Percentiles rank a stretch among this genome's conserved stretches.
These are phyloP conservation scores for Gymnopithys bicolor DNA, from an alignment of 2,797 vertebrate species.

Conservation along the genomic window DNA sequence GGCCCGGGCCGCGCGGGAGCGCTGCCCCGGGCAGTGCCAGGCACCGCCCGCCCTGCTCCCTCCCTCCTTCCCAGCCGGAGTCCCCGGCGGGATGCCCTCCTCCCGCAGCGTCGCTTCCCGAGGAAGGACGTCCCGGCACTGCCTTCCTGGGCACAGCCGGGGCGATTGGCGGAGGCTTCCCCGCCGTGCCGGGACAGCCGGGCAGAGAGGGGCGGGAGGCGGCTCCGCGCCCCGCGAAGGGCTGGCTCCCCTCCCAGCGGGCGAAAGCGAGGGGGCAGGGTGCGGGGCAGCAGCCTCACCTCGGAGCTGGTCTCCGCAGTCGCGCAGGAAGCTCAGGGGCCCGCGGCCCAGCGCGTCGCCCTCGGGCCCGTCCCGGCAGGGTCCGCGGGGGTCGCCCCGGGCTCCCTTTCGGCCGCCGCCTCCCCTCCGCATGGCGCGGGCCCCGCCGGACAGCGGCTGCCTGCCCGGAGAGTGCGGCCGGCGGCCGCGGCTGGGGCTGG, in stretches of 20 bases:
- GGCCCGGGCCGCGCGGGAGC: not conserved
- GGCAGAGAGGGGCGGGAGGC: not conserved
- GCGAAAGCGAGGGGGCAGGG: not conserved
- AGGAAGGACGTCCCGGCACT: not conserved
- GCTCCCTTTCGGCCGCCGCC: slow-evolving; percentile 53
- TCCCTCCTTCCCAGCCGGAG: not conserved
- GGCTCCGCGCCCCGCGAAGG: not conserved
- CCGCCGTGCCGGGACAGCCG: not conserved
- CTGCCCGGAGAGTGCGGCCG: not conserved
- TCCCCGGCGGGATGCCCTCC: not conserved
- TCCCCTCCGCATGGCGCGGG: slow-evolving; percentile 46
- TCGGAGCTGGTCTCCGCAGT: slow-evolving; percentile 39
- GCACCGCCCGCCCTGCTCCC: not conserved
- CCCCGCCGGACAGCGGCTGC: slow-evolving; percentile 39
- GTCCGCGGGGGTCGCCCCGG: slow-evolving; percentile 31
- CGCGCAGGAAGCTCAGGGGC: slow-evolving; percentile 32
- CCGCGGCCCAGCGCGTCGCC: slow-evolving; percentile 66
- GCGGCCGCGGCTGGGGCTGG: slow-evolving; percentile 43
- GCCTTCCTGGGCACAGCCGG: not conserved
- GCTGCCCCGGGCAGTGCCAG: not conserved
- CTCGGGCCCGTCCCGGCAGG: slow-evolving; percentile 19
- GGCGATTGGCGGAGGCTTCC: too few relatives aligned
- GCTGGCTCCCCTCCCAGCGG: not conserved
- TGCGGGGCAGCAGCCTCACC: slow-evolving; percentile 57
- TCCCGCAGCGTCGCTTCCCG: not conserved